Percentiles rank a stretch among this genome's conserved stretches.
phyloP scores from a whole-genome alignment of 1,140 invertebrate species.

The Psix sp. region DNA sequence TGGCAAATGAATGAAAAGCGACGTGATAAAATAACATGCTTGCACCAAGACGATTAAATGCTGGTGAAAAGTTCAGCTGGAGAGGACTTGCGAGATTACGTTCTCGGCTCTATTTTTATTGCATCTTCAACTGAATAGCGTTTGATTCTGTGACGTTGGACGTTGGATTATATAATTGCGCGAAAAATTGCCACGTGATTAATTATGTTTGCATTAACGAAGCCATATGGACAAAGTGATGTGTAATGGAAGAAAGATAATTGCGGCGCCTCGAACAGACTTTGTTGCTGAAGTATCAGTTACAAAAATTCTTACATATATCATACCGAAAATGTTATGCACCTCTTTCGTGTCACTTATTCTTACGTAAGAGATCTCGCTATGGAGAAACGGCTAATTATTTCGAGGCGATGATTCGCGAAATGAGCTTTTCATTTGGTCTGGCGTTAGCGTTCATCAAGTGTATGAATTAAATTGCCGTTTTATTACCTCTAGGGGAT shows the following conservation, averaged over 20 bases:
- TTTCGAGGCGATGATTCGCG: slow-evolving; percentile 72
- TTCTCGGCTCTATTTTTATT: slow-evolving; percentile 11
- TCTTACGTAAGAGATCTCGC: too few relatives aligned
- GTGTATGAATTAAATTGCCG: slow-evolving; percentile 78
- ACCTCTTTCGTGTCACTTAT: too few relatives aligned
- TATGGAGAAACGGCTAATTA: slow-evolving; percentile 23
- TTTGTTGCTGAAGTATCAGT: too few relatives aligned
- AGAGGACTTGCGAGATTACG: slow-evolving; percentile 5
- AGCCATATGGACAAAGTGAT: slow-evolving; percentile 25
- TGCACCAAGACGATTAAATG: slow-evolving; percentile 16
- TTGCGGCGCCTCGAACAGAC: slow-evolving; percentile 10
- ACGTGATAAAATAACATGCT: slow-evolving; percentile 17
- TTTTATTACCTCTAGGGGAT: slow-evolving; percentile 74
- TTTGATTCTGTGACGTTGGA: slow-evolving; percentile 7
- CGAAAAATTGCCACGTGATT: slow-evolving; percentile 23
- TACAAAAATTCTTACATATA: too few relatives aligned
- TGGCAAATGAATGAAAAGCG: slow-evolving; percentile 19
- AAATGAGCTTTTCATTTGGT: slow-evolving; percentile 68
- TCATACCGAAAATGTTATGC: too few relatives aligned
- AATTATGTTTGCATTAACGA: slow-evolving; percentile 42
- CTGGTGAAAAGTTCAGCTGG: slow-evolving; percentile 26
- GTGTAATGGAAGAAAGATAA: slow-evolving; percentile 18
- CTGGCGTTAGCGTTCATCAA: slow-evolving; percentile 71
- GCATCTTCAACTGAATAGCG: slow-evolving; percentile 5
- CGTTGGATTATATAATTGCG: slow-evolving; percentile 30